Conservation (phyloP, 1,140 invertebrate genomes). For the Platorchestia sp. region DNA sequence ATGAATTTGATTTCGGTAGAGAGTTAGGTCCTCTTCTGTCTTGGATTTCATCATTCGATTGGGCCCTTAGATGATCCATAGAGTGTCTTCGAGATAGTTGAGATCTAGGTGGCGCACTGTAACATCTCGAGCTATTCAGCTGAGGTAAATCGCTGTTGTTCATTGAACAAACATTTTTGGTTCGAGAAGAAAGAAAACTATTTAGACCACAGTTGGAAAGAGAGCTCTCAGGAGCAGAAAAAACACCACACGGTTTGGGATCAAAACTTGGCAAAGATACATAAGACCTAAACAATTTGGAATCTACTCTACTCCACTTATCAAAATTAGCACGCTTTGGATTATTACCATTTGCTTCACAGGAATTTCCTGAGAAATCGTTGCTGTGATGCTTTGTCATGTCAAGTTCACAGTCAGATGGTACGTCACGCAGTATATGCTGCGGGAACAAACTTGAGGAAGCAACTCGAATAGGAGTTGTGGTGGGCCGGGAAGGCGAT, state of each 20-base stretch:
- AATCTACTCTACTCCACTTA: background rate
- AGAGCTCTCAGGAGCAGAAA: background rate
- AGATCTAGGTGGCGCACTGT: too few relatives aligned
- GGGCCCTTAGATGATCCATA: too few relatives aligned
- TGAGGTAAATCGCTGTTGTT: too few relatives aligned
- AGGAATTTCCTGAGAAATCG: background rate
- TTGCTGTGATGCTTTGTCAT: background rate
- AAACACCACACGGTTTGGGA: background rate
- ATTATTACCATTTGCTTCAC: background rate
- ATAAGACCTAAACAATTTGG: conserved; percentile 30
- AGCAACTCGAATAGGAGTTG: background rate
- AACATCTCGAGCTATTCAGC: too few relatives aligned
- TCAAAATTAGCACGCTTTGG: background rate
- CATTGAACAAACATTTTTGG: too few relatives aligned
- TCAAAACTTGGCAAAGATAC: background rate
- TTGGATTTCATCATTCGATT: too few relatives aligned
- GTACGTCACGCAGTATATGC: background rate
- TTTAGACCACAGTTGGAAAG: background rate
- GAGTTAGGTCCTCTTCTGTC: background rate
- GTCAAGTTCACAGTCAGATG: background rate
- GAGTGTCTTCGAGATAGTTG: too few relatives aligned
- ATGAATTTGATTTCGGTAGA: background rate
- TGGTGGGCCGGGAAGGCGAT: background rate
- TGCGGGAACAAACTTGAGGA: conserved; percentile 38
- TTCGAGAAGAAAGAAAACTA: too few relatives aligned